These are phyloP conservation scores for Gallinago paraguaiae DNA, from an alignment of 2,113 vertebrate species.

Conservation along the genomic window DNA sequence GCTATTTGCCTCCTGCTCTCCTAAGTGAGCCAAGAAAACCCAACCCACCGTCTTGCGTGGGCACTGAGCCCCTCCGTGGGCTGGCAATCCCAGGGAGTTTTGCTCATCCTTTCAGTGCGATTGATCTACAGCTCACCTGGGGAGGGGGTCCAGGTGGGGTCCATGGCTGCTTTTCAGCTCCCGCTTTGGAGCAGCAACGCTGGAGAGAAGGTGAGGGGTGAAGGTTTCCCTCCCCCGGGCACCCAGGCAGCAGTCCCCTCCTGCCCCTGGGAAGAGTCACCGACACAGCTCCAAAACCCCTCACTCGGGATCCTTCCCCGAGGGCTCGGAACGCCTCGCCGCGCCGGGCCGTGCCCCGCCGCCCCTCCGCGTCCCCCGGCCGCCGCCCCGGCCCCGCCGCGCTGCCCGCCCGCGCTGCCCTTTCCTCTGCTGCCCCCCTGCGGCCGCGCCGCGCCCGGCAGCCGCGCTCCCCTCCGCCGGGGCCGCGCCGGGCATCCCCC, in stretches of 20 bases:
- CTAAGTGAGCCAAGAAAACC: not conserved
- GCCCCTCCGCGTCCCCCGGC: not conserved
- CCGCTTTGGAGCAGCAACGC: not conserved
- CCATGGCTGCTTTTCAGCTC: not conserved
- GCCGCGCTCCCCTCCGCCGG: not conserved
- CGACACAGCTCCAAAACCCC: not conserved
- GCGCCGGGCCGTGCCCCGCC: not conserved
- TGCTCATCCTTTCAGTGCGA: too few species aligned
- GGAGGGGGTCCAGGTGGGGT: not conserved
- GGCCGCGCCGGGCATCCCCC: not conserved
- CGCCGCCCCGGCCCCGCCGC: not conserved
- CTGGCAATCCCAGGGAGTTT: not conserved
- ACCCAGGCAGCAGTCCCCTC: too few species aligned
- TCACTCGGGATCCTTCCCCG: not conserved
- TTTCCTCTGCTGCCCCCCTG: conserved; percentile 54
- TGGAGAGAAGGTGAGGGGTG: not conserved
- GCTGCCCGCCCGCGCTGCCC: not conserved
- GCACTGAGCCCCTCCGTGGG: not conserved
- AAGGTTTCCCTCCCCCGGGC: not conserved
- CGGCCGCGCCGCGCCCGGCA: not conserved
- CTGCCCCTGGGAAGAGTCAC: not conserved
- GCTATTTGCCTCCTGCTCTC: not conserved
- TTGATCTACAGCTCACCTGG: fast-evolving
- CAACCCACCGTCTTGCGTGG: fast-evolving
- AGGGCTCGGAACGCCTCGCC: not conserved